Evolutionary conservation across 2,113 vertebrate species (phyloP), one percentile per base, ranked within the genome.

Genomic region (Clarias batrachus): DNA sequence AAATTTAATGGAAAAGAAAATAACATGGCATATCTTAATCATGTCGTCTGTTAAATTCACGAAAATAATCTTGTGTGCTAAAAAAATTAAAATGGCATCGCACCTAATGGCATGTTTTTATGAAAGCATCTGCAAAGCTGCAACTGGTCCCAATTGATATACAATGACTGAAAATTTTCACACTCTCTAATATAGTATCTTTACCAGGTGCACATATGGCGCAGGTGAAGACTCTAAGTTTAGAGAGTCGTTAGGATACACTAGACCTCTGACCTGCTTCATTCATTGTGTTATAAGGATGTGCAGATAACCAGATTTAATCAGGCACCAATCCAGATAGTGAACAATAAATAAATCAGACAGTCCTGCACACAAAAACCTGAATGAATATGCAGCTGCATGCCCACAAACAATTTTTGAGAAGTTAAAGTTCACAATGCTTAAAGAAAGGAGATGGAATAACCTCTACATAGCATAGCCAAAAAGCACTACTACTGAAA

Each of bases 231-330:
- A 30, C 33, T 57, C 63, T 33, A 59, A 85, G 87, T 88, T 88
- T 85, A 89, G 48, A 62, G 79, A 63, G 60, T 88, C 74, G 88
- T 90, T 89, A 88, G 33, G 30, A 52, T 30, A 48, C 25, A 16
- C 21, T 70, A 52, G 59, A 23, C 48, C 52, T 71, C 80, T 84
- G 57, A 59, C 74, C 78, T 62, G 19, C 14, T 41, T 48, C 30
- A 21, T 30, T 81, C 63, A 14, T 48, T 85, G 63, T 82, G 86
- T 68, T 81, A 63, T 11, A 30, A 66, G 74, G 59, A 83, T 60
- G 41, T 81, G 84, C 76, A 88, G 83, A 87, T 84, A 89, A 88
- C 88, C 83, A 48, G 9, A 88, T 10, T 83, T 52, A 86, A 88
- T 87, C 78, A 85, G 52, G 19, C 78, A 77, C 81, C 27, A 33